Base-by-base conservation (phyloP, 2,113 vertebrate species). In the Hippoglossus stenolepis region DNA sequence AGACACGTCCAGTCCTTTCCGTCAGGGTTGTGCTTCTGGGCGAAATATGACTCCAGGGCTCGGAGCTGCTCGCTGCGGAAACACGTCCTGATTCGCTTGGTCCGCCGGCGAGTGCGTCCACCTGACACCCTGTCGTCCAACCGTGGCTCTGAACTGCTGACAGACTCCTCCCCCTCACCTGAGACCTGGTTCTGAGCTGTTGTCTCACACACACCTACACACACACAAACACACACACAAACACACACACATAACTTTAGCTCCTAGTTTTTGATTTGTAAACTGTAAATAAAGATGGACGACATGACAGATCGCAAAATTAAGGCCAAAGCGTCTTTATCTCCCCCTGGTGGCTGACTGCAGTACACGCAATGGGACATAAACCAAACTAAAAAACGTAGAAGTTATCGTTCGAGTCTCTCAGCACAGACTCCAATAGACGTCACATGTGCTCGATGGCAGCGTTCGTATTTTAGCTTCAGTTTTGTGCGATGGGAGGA, bases 1-100 rank as follows among this genome's bases (percentile, higher is more conserved):
- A 94, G 91, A 72, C 84, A 87, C 72, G 77, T 92, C 94, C 92
- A 94, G 88, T 94, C 93, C 69, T 94, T 92, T 0, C 92, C 94
- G 14, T 94, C 92, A 0, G 93, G 93, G 68, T 94, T 94, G 79
- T 94, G 93, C 2, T 93, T 94, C 66, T 92, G 89, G 2, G 90
- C 87, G 3, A 94, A 94, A 21, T 92, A 94, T 0, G 90, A 87
- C 90, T 94, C 93, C 83, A 94, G 82, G 11, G 92, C 92, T 64
- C 87, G 1, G 38, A 94, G 90, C 86, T 94, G 94, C 80, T 94
- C 93, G 14, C 91, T 93, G 65, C 91, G 93, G 78, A 94, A 94
- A 77, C 93, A 94, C 1, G 94, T 94, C 57, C 94, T 73, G 59
- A 94, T 94, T n/a, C 94, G 79, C 69, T 94, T 94, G 24, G 70